Conservation (phyloP, 1,140 invertebrate genomes). For the Wasmannia auropunctata region DNA sequence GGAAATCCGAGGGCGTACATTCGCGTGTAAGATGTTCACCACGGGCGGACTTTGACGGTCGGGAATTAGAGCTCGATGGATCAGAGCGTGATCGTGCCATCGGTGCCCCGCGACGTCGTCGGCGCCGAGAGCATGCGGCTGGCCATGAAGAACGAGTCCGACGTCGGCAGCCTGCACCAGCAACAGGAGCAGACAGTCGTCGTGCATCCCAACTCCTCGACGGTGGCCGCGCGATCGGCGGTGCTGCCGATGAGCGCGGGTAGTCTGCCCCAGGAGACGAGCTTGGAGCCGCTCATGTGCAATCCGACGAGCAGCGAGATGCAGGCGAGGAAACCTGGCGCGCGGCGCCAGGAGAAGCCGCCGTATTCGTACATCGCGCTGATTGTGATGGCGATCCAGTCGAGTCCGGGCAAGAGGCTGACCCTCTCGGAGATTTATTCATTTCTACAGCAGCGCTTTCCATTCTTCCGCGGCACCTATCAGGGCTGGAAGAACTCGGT, state of each 20-base stretch:
- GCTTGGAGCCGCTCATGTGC: constrained; percentile 70
- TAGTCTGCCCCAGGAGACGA: constrained; percentile 57
- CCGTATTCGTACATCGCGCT: constrained; percentile 98
- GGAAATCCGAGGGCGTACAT: neutral
- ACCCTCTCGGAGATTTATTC: constrained; percentile 96
- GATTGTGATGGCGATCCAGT: constrained; percentile 99
- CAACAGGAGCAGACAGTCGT: constrained; percentile 67
- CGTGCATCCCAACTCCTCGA: constrained; percentile 40
- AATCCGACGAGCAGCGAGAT: constrained; percentile 58
- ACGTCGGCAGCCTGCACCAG: constrained; percentile 60
- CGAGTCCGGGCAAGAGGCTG: constrained; percentile 93
- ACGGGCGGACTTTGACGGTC: constrained; percentile 31
- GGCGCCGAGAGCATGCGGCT: constrained; percentile 41
- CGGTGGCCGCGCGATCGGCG: constrained; percentile 36
- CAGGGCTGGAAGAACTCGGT: constrained; percentile 99
- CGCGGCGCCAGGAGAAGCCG: constrained; percentile 95
- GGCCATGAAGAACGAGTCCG: constrained; percentile 77
- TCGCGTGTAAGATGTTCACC: constrained; percentile 12
- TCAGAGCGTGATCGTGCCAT: constrained; percentile 68
- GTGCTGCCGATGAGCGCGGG: constrained; percentile 33
- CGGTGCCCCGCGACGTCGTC: constrained; percentile 22
- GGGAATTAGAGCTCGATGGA: constrained; percentile 50
- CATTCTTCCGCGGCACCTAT: constrained; percentile 97
- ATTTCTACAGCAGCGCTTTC: constrained; percentile 93
- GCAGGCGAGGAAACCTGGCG: constrained; percentile 85